Conservation (phyloP, 2,797 vertebrate species). For the Sciurus vulgaris region DNA sequence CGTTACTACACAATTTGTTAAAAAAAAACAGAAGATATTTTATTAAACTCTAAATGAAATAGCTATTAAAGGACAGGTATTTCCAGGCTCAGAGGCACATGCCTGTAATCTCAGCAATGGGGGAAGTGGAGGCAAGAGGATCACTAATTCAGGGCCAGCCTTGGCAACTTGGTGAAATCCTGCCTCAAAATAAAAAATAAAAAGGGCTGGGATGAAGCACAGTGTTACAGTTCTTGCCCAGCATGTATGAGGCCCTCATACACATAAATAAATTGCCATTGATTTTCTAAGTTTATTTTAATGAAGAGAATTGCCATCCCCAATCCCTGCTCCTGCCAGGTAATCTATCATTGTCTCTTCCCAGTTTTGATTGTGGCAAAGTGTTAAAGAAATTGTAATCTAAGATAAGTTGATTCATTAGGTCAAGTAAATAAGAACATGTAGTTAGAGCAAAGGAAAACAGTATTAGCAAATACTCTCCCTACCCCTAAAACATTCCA, state of each 20-base stretch:
- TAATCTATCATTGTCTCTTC: constrained; percentile 10
- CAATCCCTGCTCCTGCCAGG: neutral
- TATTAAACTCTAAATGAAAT: neutral
- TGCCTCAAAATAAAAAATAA: no score
- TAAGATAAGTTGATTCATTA: constrained; percentile 15
- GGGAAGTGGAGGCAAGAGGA: no score
- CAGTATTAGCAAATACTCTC: neutral
- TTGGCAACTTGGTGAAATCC: no score
- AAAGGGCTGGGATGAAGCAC: no score
- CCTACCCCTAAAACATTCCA: neutral
- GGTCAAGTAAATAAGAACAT: neutral
- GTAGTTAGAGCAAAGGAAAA: neutral
- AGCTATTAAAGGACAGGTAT: constrained; percentile 8
- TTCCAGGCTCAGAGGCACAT: neutral
- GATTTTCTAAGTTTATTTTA: neutral
- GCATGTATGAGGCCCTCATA: no score
- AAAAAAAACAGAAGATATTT: constrained; percentile 18
- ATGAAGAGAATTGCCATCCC: neutral
- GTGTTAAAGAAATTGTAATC: neutral
- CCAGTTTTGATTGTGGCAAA: neutral
- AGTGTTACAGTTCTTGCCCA: no score
- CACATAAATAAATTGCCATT: no score
- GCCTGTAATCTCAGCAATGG: no score
- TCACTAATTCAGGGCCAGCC: no score
- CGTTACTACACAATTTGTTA: neutral